Base-by-base conservation (phyloP, 2,888 invertebrate genomes). In the Quadroppia sp. region DNA sequence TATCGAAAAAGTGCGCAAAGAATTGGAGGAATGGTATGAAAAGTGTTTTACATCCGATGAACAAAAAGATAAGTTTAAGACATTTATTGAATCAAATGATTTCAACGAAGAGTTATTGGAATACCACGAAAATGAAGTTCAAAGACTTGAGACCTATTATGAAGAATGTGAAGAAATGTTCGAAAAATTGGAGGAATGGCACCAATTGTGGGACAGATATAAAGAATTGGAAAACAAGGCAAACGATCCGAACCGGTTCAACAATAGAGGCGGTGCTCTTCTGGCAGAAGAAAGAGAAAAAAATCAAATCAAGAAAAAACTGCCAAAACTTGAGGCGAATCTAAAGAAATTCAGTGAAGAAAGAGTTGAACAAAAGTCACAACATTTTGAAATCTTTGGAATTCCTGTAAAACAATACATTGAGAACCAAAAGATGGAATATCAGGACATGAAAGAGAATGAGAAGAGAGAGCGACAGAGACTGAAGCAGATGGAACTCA, bases 231-330 rank as follows among this genome's bases (percentile, higher is more conserved):
- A 93, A 77, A 86, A 87, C 25, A 87, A 88, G 71, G 89, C 90
- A 0, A 86, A 87, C n/a, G 90, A 91, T 79, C 90, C 91, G 0
- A 89, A 89, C 77, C 86, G 94, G 61, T 92, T 89, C 80, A 89
- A 91, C 78, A 94, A 94, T 82, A 86, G 95, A 48, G 94, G 94
- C 0, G 93, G 94, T 0, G 89, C 91, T 77, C 83, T 95, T 7
- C 83, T 95, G 1, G 87, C 87, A 71, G 94, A 94, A 81, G 94
- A 95, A 82, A 91, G 89, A 79, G 91, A 92, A 79, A 84, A 94
- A n/a, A 94, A 91, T 81, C 85, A 86, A 11, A 86, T 92, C 13
- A 86, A 87, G 45, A 89, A 85, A 78, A 84, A 89, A 83, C 82
- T 92, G 71, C 91, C 91, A 0, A 88, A 89, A 82, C 87, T 91